Evolutionary conservation across 2,113 vertebrate species (phyloP), one percentile per base, ranked within the genome.

Genomic region (Eubucco bourcierii): DNA sequence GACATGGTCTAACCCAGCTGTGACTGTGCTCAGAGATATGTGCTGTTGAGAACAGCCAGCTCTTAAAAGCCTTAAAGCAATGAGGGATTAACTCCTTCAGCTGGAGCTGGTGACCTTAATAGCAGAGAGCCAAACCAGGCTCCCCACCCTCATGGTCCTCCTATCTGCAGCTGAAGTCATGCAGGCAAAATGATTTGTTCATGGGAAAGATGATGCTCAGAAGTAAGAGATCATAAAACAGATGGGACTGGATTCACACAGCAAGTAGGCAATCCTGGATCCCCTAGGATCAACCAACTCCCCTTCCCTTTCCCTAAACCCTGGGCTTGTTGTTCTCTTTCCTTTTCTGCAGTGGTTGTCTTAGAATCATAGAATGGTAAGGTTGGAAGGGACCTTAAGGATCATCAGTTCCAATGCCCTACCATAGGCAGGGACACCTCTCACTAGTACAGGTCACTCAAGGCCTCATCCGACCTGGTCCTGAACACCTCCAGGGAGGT

Each of bases 41-140:
- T 24, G 60, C 41, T 81, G 9, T 10, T 68, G 83, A 79, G 50
- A 88, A 27, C 10, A 80, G 29, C 24, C 58, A 91, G 2, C 31
- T 92, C 82, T 75, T 85, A 61, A 50, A 64, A 7, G 64, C 24
- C 25, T 65, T 77, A 50, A 88, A 80, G 8, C 56, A 84, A 24
- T 59, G 56, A 88, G 52, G 41, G 56, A 87, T 85, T 77, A 94
- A 76, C 75, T 94, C 74, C 72, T 91, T 91, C 80, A 85, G 20
- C 25, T 70, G 63, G 56, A 81, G 52, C 20, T 83, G 80, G 75
- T 80, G 46, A 83, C 75, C 87, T 93, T 93, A 88, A 65, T 90
- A 52, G 20, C 17, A 89, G 86, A 59, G 76, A 80, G 56, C 50
- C 80, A 93, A 96, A 89, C 75, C 93, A 93, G 31, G 19, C 27